These are phyloP conservation scores for Holcopasites calliopsidis DNA, from an alignment of 1,140 invertebrate species.

Conservation along the genomic window DNA sequence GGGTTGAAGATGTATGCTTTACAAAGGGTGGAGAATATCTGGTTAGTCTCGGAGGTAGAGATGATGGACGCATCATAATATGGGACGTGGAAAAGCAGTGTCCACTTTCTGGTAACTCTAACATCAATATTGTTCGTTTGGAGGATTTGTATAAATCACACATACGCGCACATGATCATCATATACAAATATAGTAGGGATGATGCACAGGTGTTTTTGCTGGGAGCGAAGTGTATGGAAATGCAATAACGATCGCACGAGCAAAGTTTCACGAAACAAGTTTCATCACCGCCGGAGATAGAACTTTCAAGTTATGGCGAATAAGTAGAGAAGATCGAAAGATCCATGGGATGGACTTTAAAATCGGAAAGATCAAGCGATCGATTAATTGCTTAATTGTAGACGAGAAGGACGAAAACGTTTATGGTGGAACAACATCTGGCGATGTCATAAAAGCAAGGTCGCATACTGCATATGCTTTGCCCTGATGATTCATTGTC, in stretches of 20 bases:
- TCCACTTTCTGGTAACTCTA: constrained; percentile 83
- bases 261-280: constrained; percentile 81
- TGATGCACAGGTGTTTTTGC: constrained; percentile 78
- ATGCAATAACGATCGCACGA: constrained; percentile 82
- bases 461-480: constrained; percentile 60
- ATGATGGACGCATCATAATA: constrained; percentile 90
- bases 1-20: constrained; percentile 90
- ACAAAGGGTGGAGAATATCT: constrained; percentile 89
- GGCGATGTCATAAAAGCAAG: constrained; percentile 84
- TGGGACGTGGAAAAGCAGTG: constrained; percentile 85
- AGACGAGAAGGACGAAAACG: constrained; percentile 84
- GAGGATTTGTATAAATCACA: too few species aligned
- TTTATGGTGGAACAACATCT: constrained; percentile 92
- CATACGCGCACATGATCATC: too few species aligned
- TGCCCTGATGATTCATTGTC: too few species aligned
- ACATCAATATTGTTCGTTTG: neutral
- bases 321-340: constrained; percentile 86
- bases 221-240: constrained; percentile 84
- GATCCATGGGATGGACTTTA: constrained; percentile 85
- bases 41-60: constrained; percentile 91
- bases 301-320: constrained; percentile 87
- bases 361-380: constrained; percentile 85
- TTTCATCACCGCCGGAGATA: constrained; percentile 87
- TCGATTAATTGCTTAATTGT: constrained; percentile 84
- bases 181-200: too few species aligned